Evolutionary conservation across 2,888 invertebrate species (phyloP).

Genomic region (Noctua janthina): DNA sequence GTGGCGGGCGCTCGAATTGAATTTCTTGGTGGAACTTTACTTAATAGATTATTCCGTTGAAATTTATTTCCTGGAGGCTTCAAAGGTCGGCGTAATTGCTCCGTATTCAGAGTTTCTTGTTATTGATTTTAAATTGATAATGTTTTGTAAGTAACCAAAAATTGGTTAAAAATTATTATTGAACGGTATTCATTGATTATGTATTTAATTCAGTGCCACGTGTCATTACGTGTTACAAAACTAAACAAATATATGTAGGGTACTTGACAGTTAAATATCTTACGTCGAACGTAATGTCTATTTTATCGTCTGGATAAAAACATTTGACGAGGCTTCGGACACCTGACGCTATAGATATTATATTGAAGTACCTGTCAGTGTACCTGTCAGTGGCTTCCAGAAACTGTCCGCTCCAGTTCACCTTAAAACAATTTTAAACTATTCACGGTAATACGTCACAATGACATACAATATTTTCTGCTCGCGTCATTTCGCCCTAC

Average conservation of each 20-base stretch:
- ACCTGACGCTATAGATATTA: background rate
- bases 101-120: conserved; percentile 29
- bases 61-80: conserved; percentile 52
- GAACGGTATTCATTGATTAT: background rate
- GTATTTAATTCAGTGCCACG: background rate
- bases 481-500: conserved; percentile 26
- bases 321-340: background rate
- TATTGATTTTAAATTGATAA: conserved; percentile 27
- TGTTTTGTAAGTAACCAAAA: conserved; percentile 1
- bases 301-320: background rate
- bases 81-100: conserved; percentile 45
- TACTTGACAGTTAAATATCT: background rate
- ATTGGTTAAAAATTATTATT: background rate
- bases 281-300: background rate
- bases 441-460: conserved; percentile 11
- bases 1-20: conserved; percentile 54
- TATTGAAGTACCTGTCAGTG: background rate
- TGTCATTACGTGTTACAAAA: background rate
- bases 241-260: background rate
- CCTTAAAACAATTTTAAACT: background rate
- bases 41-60: conserved; percentile 60
- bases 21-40: conserved; percentile 62
- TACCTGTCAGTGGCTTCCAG: background rate
- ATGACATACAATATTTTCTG: conserved; percentile 37
- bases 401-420: background rate